A percentile compares a stretch with the other conserved stretches of the same genome.
Conservation (phyloP, 1,140 invertebrate genomes). For the Papilio helenus region DNA sequence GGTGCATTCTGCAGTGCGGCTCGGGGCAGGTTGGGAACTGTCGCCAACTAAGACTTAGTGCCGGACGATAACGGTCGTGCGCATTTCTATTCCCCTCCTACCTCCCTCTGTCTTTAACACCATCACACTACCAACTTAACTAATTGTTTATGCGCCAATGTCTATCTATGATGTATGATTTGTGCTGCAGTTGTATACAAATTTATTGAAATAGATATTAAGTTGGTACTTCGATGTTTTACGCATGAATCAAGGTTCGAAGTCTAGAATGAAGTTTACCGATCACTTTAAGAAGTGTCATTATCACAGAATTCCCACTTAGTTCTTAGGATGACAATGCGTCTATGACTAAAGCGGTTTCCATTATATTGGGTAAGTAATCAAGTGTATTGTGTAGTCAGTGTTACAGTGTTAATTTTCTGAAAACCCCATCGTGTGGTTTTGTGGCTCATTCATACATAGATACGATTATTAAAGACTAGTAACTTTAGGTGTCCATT, state of each 20-base stretch:
- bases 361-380: background rate
- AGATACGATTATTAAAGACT: too few relatives aligned
- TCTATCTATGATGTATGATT: slow-evolving; percentile 39
- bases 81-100: slow-evolving; percentile 66
- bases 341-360: background rate
- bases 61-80: slow-evolving; percentile 77
- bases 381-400: too few relatives aligned
- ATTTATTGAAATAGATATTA: too few relatives aligned
- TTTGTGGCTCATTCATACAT: slow-evolving; percentile 8
- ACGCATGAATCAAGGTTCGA: too few relatives aligned
- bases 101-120: slow-evolving; percentile 51
- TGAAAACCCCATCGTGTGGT: background rate
- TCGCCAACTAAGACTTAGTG: slow-evolving; percentile 63
- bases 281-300: too few relatives aligned
- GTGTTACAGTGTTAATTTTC: background rate
- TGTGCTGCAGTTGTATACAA: background rate
- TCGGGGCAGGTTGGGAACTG: slow-evolving; percentile 44
- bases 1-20: slow-evolving; percentile 42
- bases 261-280: too few relatives aligned
- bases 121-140: slow-evolving; percentile 50
- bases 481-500: too few relatives aligned
- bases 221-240: too few relatives aligned
- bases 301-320: slow-evolving; percentile 18
- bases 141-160: slow-evolving; percentile 73
- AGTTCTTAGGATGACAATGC: background rate